Conservation (phyloP, 2,888 invertebrate genomes). For the Lithosia quadra region DNA sequence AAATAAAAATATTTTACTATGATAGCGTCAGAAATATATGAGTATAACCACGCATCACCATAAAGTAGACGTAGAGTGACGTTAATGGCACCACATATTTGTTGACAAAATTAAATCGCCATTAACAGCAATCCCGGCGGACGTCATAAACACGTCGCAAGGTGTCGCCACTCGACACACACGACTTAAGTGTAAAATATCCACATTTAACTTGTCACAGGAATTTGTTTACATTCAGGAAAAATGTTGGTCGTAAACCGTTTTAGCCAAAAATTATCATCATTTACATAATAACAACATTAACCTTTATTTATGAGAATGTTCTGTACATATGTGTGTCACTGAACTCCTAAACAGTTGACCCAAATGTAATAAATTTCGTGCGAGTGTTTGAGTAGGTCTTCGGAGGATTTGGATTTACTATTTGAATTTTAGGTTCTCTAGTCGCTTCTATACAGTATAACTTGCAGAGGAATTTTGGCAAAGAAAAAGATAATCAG, state of each 20-base stretch:
- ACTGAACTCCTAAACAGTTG: background rate
- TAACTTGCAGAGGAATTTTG: no score
- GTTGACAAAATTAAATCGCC: slow-evolving; percentile 41
- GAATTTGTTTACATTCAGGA: slow-evolving; percentile 20
- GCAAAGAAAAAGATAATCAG: no score
- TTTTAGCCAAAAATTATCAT: background rate
- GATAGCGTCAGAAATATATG: background rate
- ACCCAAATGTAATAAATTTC: no score
- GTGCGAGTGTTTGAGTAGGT: background rate
- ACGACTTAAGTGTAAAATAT: slow-evolving; percentile 39
- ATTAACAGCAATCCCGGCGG: slow-evolving; percentile 23
- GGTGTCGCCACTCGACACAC: slow-evolving; percentile 37
- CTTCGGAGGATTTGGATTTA: background rate
- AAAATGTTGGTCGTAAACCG: slow-evolving; percentile 8
- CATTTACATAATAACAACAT: background rate
- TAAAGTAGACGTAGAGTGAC: slow-evolving; percentile 15
- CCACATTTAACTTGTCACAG: slow-evolving; percentile 6
- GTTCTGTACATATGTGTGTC: background rate
- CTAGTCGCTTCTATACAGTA: no score
- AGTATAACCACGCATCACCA: background rate
- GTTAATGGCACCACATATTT: slow-evolving; percentile 32
- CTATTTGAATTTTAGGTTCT: no score
- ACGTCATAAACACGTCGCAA: slow-evolving; percentile 36
- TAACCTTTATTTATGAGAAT: background rate
- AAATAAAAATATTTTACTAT: no score